Evolutionary conservation across 2,888 invertebrate species (phyloP).

Genomic region (Altica lythri): DNA sequence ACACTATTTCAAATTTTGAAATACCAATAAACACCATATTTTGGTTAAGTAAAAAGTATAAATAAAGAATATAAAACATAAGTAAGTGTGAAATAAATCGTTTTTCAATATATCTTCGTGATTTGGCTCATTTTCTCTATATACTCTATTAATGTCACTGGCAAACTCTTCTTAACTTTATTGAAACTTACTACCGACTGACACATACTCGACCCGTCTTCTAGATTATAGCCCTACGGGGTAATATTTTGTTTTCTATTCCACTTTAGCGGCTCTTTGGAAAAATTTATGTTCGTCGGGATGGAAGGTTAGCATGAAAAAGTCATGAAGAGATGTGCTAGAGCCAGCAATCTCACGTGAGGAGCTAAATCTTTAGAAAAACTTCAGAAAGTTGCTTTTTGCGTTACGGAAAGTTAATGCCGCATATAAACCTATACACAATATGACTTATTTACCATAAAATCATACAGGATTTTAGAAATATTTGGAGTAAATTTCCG

Average conservation of each 20-base stretch:
- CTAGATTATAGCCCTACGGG: conserved; percentile 24
- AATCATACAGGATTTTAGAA: too few species aligned
- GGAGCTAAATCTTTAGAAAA: conserved; percentile 3
- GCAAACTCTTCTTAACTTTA: conserved; percentile 30
- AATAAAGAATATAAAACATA: too few species aligned
- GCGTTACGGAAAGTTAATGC: too few species aligned
- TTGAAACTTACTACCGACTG: conserved; percentile 27
- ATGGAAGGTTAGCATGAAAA: conserved; percentile 23
- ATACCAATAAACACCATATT: too few species aligned
- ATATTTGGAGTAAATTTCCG: too few species aligned
- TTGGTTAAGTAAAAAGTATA: too few species aligned
- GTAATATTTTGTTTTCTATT: conserved; percentile 27
- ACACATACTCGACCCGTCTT: conserved; percentile 22
- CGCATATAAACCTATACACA: too few species aligned
- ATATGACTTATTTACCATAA: too few species aligned
- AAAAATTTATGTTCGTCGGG: conserved; percentile 17
- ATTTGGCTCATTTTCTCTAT: conserved; percentile 11
- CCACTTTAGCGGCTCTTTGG: conserved; percentile 19
- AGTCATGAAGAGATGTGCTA: conserved; percentile 14
- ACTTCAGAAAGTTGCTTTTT: not conserved
- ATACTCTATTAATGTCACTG: conserved; percentile 31
- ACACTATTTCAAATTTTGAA: too few species aligned
- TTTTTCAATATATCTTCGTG: conserved; percentile 6
- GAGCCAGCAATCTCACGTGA: conserved; percentile 10
- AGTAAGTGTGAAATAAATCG: not conserved